phyloP scores from a whole-genome alignment of 2,797 vertebrate genomes.

The Oceanodroma leucorhoa region DNA sequence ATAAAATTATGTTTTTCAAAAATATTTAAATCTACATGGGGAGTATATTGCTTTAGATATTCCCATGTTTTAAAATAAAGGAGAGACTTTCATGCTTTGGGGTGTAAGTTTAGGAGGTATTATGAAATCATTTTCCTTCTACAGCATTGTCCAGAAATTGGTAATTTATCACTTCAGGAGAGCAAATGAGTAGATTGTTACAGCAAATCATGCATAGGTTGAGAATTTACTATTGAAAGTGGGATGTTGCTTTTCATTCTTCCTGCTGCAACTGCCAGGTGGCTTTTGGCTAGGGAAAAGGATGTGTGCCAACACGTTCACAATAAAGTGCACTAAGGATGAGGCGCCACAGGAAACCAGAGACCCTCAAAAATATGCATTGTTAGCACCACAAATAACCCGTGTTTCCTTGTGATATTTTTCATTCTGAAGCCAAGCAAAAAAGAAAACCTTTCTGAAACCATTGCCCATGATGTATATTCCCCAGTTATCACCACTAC shows the following conservation, averaged over 20 bases:
- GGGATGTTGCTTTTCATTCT: constrained; percentile 10
- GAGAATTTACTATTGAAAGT: not conserved
- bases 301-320: not conserved
- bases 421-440: not conserved
- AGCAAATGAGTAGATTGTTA: not conserved
- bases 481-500: not conserved
- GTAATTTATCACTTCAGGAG: not conserved
- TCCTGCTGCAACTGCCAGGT: constrained; percentile 32
- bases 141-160: not conserved
- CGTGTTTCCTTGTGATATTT: not conserved
- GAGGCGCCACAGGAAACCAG: constrained; percentile 28
- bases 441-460: not conserved
- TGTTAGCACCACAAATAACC: constrained; percentile 5
- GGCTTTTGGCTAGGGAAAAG: constrained; percentile 42
- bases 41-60: not conserved
- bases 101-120: not conserved
- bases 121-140: not conserved
- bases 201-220: not conserved
- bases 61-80: not conserved
- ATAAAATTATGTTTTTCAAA: not conserved
- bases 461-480: not conserved
- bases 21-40: not conserved
- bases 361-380: constrained; percentile 20
- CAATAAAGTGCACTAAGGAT: constrained; percentile 13
- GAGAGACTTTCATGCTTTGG: not conserved